phyloP scores from a whole-genome alignment of 2,888 invertebrate species.

The Litoditis marina region DNA sequence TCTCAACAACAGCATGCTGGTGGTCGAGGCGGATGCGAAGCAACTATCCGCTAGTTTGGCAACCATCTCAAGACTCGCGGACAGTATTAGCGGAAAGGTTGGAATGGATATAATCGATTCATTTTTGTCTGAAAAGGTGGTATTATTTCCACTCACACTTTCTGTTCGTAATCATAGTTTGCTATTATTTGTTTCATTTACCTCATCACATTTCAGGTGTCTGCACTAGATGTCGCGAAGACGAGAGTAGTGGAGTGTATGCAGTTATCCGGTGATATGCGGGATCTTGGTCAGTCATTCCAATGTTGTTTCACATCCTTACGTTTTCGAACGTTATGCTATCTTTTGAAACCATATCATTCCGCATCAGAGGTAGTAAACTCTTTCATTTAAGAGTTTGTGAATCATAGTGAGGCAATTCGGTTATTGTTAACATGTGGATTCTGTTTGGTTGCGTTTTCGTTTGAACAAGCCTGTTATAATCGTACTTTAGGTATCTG shows the following conservation, averaged over 20 bases:
- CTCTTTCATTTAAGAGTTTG: too few relatives aligned
- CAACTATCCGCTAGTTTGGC: conserved; percentile 78
- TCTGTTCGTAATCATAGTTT: too few relatives aligned
- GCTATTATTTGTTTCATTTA: too few relatives aligned
- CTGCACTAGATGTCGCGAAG: conserved; percentile 86
- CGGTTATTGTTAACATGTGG: too few relatives aligned
- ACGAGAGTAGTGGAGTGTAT: conserved; percentile 89
- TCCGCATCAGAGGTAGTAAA: too few relatives aligned
- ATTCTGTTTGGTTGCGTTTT: too few relatives aligned
- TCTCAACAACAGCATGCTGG: conserved; percentile 47
- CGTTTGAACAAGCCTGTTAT: neutral
- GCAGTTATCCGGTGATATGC: conserved; percentile 75
- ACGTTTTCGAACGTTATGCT: too few relatives aligned
- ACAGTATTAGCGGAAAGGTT: conserved; percentile 73
- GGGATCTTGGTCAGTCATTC: conserved; percentile 45
- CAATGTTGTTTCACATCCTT: too few relatives aligned
- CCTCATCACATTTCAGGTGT: conserved; percentile 66
- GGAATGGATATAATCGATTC: too few relatives aligned
- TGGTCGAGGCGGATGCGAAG: conserved; percentile 74
- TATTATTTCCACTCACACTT: neutral
- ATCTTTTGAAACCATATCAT: too few relatives aligned
- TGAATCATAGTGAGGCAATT: too few relatives aligned
- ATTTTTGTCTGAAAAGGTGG: neutral
- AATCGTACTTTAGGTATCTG: conserved; percentile 66
- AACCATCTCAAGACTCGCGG: conserved; percentile 50